Conservation (phyloP, 2,888 invertebrate species). For the Andrena camellia region DNA sequence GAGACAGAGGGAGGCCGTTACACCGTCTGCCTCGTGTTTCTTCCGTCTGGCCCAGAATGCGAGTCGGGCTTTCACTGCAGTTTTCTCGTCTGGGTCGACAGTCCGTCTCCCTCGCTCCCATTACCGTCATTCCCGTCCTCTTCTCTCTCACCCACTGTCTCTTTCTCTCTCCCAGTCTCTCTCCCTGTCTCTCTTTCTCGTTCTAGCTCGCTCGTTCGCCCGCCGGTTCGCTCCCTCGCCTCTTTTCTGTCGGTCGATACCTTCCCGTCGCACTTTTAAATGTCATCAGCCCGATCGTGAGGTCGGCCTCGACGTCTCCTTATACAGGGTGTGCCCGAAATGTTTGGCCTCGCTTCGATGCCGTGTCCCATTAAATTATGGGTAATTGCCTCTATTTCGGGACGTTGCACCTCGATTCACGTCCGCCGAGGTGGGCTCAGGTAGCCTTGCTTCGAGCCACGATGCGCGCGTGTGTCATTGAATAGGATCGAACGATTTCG, state of each 20-base stretch:
- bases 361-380: slow-evolving; percentile 25
- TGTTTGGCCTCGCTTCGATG: slow-evolving; percentile 25
- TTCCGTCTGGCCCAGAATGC: slow-evolving; percentile 83
- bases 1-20: slow-evolving; percentile 73
- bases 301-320: slow-evolving; percentile 60
- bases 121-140: slow-evolving; percentile 27
- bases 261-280: slow-evolving; percentile 77
- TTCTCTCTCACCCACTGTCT: slow-evolving; percentile 22
- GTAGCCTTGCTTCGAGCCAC: no score
- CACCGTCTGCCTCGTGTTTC: slow-evolving; percentile 77
- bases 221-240: slow-evolving; percentile 43
- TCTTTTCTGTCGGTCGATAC: slow-evolving; percentile 71
- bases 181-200: slow-evolving; percentile 19
- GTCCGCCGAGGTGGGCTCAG: background rate
- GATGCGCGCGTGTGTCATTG: no score
- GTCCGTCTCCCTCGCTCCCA: slow-evolving; percentile 58
- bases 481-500: no score
- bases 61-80: slow-evolving; percentile 82
- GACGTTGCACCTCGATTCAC: background rate
- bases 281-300: slow-evolving; percentile 74
- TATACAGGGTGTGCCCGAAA: slow-evolving; percentile 61
- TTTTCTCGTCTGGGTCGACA: slow-evolving; percentile 81
- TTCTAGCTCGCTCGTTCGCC: slow-evolving; percentile 31
- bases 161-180: slow-evolving; percentile 24
- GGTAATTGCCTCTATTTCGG: slow-evolving; percentile 11